Evolutionary conservation across 1,140 invertebrate species (phyloP), one percentile per base, ranked within the genome.

Genomic region (Drosophila bipectinata): DNA sequence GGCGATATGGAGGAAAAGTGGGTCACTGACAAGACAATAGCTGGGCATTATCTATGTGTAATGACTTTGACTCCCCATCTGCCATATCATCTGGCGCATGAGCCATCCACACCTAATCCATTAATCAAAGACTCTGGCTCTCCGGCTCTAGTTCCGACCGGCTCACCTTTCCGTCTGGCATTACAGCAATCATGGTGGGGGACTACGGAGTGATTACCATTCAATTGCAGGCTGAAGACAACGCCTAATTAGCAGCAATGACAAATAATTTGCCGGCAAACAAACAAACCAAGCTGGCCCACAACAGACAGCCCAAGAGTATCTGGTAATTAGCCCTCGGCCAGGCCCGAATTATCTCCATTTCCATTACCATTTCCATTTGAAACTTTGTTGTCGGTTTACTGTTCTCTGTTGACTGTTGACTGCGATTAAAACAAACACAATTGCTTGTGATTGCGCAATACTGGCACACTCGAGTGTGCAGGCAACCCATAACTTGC

Each of bases 181-280:
- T 80, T 85, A 77, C 77, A 60, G 73, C 67, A 66, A 66, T 69
- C 72, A 45, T 47, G 2, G 15, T 21, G n/a, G 53, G 21, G 26
- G 39, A 15, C 24, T 18, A 37, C 5, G 15, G 39, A 21, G 34
- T 52, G 68, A 51, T 28, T 53, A 32, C 49, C 52, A 72, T 61
- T 79, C 47, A 73, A 73, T 61, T 58, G 51, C 30, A 15, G n/a
- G 18, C 45, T 3, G 21, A 39, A 44, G 37, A 57, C 37, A 66
- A 59, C 26, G 52, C 37, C 76, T 79, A 79, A 79, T 79, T 79
- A 79, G 54, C 69, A 74, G 62, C 58, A 68, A 66, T 67, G 72
- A 54, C 72, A 75, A 75, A 75, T 75, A 75, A 75, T 75, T 75
- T 66, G 26, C 51, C 39, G 61, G 41, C 49, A 44, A 49, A 53